Conservation (phyloP, 2,888 invertebrate species). For the Plebejus anna region DNA sequence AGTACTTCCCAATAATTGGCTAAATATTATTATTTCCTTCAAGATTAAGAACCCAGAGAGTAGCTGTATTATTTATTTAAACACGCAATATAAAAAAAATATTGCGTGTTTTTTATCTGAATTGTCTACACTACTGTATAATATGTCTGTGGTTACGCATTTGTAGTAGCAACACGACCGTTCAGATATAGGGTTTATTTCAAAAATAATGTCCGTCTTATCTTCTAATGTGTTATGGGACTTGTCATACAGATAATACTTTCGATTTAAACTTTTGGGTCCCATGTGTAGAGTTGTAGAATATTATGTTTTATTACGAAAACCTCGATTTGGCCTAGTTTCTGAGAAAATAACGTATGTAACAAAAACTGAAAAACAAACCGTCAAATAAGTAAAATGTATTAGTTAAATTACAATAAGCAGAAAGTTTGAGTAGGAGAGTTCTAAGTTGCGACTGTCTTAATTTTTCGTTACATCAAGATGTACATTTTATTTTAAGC, state of each 20-base stretch:
- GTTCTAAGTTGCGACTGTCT: no score
- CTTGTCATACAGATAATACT: slow-evolving; percentile 46
- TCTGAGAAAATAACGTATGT: background rate
- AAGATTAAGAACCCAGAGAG: no score
- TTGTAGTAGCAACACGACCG: slow-evolving; percentile 65
- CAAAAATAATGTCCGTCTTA: slow-evolving; percentile 48
- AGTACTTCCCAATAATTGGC: no score
- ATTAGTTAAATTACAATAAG: no score
- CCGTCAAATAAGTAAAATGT: no score
- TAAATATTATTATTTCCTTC: no score
- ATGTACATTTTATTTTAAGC: no score
- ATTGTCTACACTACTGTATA: background rate
- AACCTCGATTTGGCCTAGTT: background rate
- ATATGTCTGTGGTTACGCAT: slow-evolving; percentile 50
- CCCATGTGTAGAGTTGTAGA: slow-evolving; percentile 29
- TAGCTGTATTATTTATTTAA: no score
- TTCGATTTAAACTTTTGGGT: slow-evolving; percentile 17
- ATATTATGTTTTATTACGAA: background rate
- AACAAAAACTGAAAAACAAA: background rate
- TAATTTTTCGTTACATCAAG: no score
- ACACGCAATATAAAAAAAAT: background rate
- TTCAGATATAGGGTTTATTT: slow-evolving; percentile 61
- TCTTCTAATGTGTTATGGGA: slow-evolving; percentile 51
- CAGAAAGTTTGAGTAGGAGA: no score
- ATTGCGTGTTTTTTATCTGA: background rate